Evolutionary conservation across 2,888 invertebrate genomes (phyloP), one percentile per base, ranked within the genome.

Genomic region (Pyrrhosoma nymphula): DNA sequence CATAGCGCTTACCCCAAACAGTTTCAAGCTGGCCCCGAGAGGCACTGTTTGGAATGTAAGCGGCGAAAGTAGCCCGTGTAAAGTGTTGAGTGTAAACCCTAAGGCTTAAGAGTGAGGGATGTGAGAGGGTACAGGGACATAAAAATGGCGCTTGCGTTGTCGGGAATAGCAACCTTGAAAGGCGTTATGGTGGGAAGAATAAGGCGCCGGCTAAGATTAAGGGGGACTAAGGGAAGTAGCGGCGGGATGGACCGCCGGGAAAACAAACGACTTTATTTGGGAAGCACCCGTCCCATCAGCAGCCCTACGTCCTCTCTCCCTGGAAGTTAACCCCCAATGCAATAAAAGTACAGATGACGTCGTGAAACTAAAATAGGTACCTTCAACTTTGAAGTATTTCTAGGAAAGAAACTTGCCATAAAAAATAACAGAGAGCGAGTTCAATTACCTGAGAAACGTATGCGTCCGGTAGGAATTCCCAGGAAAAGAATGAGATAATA

Each of bases 221-320:
- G 35, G 35, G n/a, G 35, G 35, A 14, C 26, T 12, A 35, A 35
- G 35, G 30, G 82, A 30, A 35, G 35, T 35, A 35, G 82, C 26
- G 82, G 30, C 35, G 35, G 1, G 82, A 35, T 35, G 30, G 35
- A 16, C 35, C 26, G 35, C 16, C 26, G 35, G 8, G 82, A 82
- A 69, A 35, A 82, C 35, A 35, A 82, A 82, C 82, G 82, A 14
- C 82, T 82, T 82, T 82, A 35, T 82, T 82, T 82, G 82, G 82
- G 82, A 16, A 30, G 35, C 30, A 26, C n/a, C n/a, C 26, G n/a
- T 8, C 1, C 69, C n/a, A n/a, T 47, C 47, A 47, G 69, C 69
- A n/a, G 69, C 69, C n/a, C n/a, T 69, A 47, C 47, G 10, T 69
- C n/a, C 69, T 8, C 69, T 26, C n/a, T n/a, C 69, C n/a, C 26